A percentile compares a stretch with the other conserved stretches of the same genome.
These are phyloP conservation scores for Threskiornis aethiopicus DNA, from an alignment of 2,797 vertebrate genomes.

Conservation along the genomic window DNA sequence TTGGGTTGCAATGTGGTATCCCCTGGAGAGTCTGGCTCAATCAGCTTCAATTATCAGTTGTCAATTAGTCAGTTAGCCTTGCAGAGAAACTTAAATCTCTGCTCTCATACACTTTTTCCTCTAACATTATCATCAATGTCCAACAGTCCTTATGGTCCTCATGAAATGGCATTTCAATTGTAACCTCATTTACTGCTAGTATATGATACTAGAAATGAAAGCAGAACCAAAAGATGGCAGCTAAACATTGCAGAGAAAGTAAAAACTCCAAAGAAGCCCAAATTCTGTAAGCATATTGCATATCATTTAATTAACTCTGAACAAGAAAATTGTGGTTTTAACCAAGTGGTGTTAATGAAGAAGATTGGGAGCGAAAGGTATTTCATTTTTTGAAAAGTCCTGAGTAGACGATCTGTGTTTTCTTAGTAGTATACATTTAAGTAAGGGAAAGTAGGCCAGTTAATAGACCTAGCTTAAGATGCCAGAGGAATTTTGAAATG, in stretches of 20 bases:
- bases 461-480: neutral
- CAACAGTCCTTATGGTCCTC: neutral
- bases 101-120: neutral
- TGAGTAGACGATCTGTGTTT: neutral
- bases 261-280: neutral
- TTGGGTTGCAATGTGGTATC: neutral
- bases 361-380: neutral
- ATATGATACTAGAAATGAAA: neutral
- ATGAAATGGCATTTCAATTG: neutral
- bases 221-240: neutral
- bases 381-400: neutral
- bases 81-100: neutral
- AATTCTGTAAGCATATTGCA: neutral
- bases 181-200: neutral
- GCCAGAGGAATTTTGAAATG: neutral
- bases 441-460: neutral
- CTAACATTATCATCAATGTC: neutral
- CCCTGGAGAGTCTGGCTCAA: neutral
- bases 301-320: neutral
- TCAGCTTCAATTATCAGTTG: neutral
- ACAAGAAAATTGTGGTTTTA: neutral
- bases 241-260: neutral
- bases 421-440: neutral
- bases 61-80: neutral
- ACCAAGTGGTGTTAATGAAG: fast-evolving